These are phyloP conservation scores for Hystrix brachyura DNA, from an alignment of 2,113 vertebrate genomes.

Conservation along the genomic window DNA sequence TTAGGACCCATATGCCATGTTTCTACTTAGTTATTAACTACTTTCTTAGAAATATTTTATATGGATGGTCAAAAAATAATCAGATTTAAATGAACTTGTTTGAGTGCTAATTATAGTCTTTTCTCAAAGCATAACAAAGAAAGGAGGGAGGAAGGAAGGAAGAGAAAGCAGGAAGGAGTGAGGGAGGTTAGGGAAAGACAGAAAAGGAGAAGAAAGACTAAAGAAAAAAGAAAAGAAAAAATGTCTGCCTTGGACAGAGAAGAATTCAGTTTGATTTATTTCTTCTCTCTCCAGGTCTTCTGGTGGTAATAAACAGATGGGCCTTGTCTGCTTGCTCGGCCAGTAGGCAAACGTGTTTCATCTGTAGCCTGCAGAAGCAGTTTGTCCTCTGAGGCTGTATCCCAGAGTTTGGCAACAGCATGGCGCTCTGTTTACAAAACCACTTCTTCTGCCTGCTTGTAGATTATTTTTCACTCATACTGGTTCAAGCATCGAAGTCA, in stretches of 20 bases:
- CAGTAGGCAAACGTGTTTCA: conserved; percentile 38
- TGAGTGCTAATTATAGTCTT: neutral
- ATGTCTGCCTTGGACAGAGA: neutral
- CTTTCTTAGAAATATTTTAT: conserved; percentile 55
- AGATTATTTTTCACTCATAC: conserved; percentile 58
- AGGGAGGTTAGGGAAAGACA: too few species aligned
- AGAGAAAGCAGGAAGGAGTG: neutral
- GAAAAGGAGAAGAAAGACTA: neutral
- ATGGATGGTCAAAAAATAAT: conserved; percentile 36
- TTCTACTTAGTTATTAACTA: conserved; percentile 36
- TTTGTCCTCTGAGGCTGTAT: conserved; percentile 26
- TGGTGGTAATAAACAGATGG: conserved; percentile 64
- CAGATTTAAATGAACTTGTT: conserved; percentile 59
- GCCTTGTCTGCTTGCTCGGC: conserved; percentile 6
- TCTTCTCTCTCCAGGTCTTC: conserved; percentile 35
- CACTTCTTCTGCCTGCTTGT: neutral
- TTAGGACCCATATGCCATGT: neutral
- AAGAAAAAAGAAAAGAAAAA: too few species aligned
- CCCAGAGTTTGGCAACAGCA: conserved; percentile 37
- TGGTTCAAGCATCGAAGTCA: conserved; percentile 22
- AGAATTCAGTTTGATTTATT: conserved; percentile 40
- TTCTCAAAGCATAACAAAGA: neutral
- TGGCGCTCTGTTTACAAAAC: conserved; percentile 51
- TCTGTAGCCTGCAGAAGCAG: conserved; percentile 10
- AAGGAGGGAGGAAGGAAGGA: neutral